Percentiles rank a stretch among this genome's conserved stretches.
Evolutionary conservation across 64 coral and sea anemone genomes (phyloP).

Genomic region (Hydrozoanthus tunicans): DNA sequence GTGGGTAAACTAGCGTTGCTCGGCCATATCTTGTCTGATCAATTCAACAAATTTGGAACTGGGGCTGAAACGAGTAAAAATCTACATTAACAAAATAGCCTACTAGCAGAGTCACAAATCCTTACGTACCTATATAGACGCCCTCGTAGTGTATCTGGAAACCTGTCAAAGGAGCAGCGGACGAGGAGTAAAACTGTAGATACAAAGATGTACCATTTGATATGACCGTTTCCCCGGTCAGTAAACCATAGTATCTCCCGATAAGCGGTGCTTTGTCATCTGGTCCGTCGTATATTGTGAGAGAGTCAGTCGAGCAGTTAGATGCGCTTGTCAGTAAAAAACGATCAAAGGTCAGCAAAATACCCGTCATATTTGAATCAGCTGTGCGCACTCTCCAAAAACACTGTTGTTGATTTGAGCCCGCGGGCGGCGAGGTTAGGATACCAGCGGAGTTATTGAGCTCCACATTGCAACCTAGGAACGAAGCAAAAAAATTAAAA

Average conservation of each 20-base stretch:
- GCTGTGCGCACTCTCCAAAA: slow-evolving; percentile 25
- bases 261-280: slow-evolving; percentile 6
- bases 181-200: neutral
- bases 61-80: no score
- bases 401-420: slow-evolving; percentile 8
- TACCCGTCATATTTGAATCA: neutral
- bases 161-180: neutral
- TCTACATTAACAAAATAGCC: no score
- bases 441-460: slow-evolving; percentile 31
- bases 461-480: slow-evolving; percentile 28
- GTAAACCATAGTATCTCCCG: slow-evolving; percentile 32
- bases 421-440: slow-evolving; percentile 11
- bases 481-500: neutral
- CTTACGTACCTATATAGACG: slow-evolving; percentile 18
- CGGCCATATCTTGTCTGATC: neutral
- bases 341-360: slow-evolving; percentile 45
- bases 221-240: slow-evolving; percentile 47
- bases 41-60: neutral
- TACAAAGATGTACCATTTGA: slow-evolving; percentile 43
- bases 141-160: slow-evolving; percentile 42
- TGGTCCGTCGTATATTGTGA: slow-evolving; percentile 13
- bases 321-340: neutral
- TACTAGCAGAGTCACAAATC: no score
- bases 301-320: slow-evolving; percentile 5
- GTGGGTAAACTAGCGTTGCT: neutral